phyloP scores from a whole-genome alignment of 2,888 invertebrate genomes.

The Apamea sordens region DNA sequence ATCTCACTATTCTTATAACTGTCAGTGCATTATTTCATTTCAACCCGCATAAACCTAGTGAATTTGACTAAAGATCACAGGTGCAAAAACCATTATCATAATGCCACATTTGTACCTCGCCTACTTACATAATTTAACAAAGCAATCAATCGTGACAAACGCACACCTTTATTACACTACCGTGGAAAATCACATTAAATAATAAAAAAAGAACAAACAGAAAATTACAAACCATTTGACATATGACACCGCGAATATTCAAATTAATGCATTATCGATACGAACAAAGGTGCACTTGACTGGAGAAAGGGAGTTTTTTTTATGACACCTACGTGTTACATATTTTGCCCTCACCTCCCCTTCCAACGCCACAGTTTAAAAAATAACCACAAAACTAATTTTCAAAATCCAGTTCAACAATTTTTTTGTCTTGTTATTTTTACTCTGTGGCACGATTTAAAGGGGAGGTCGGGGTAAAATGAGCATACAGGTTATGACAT shows the following conservation, averaged over 20 bases:
- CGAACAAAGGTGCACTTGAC: constrained; percentile 85
- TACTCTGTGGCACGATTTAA: constrained; percentile 69
- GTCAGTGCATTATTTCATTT: not conserved
- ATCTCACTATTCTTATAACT: not conserved
- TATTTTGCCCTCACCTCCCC: constrained; percentile 65
- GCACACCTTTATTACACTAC: constrained; percentile 73
- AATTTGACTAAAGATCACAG: constrained; percentile 37
- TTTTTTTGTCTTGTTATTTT: constrained; percentile 33
- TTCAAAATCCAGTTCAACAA: constrained; percentile 24
- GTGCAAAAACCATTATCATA: constrained; percentile 49
- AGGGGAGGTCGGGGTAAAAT: constrained; percentile 72
- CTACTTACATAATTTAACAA: constrained; percentile 60
- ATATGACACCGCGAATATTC: constrained; percentile 91
- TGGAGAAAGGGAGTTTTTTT: constrained; percentile 82
- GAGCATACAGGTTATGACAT: constrained; percentile 86
- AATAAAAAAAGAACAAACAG: constrained; percentile 81
- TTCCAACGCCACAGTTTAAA: constrained; percentile 70
- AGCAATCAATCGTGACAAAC: constrained; percentile 65
- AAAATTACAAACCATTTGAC: constrained; percentile 90
- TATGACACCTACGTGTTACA: constrained; percentile 79
- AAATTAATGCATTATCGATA: constrained; percentile 90
- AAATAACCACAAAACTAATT: constrained; percentile 11
- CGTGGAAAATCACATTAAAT: constrained; percentile 81
- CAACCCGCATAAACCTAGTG: not conserved
- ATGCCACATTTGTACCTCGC: constrained; percentile 34